Evolutionary conservation across 1,140 invertebrate species (phyloP), one percentile per base, ranked within the genome.

Genomic region (Polypedilum pembai): DNA sequence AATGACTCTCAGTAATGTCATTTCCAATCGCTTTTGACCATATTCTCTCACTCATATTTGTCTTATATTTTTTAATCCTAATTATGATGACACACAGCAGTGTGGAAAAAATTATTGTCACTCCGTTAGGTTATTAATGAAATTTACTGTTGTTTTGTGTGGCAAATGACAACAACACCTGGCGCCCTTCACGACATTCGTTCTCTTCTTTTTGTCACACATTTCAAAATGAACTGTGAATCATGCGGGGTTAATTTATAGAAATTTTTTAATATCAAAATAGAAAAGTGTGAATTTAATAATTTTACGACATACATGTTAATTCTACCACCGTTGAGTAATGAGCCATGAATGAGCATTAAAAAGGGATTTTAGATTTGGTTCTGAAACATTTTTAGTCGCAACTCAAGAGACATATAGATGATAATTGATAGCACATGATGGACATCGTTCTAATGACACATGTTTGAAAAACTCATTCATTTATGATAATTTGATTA

Each of bases 401-500:
- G n/a, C n/a, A n/a, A n/a, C 45, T n/a, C 45, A 56, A n/a, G 45
- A 56, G 45, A 56, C n/a, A 56, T 12, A 56, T 56, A n/a, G 45
- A 56, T 56, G 45, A 15, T 56, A 56, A 56, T 56, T 56, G 45
- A 56, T n/a, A n/a, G 45, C 45, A 56, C 45, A 56, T 56, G 45
- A 56, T 56, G 45, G 45, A 56, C n/a, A n/a, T 56, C 15, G 12
- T 4, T n/a, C 12, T 56, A 56, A 4, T 15, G 8, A 56, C 3
- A 56, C n/a, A n/a, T n/a, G n/a, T 12, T 12, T n/a, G 12, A 56
- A 56, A 45, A n/a, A n/a, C 12, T 56, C 45, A 12, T 15, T 56
- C 45, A 56, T 56, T 56, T 56, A 56, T 56, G 12, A 56, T 56
- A 56, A 56, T 56, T 56, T 56, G 45, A 56, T 56, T 56, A 56